Evolutionary conservation across 53 echinoderm and acorn worm species (phyloP).

Genomic region (Crossaster papposus): DNA sequence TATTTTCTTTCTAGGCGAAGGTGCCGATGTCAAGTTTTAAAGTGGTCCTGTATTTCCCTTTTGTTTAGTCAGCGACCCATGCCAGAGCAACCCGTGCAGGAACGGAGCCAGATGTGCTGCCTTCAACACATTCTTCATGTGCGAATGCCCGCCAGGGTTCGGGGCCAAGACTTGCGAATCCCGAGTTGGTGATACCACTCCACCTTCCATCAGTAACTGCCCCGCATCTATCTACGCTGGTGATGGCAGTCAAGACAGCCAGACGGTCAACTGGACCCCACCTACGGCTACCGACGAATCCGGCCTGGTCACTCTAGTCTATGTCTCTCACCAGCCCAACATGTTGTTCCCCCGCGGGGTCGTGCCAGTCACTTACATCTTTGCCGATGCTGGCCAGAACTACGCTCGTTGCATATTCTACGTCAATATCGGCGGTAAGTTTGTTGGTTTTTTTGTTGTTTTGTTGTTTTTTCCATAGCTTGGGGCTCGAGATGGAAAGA

Average conservation of each 20-base stretch:
- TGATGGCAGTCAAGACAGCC: slow-evolving; percentile 5
- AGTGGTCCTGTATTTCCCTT: neutral
- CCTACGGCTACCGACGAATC: slow-evolving; percentile 78
- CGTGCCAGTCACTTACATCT: slow-evolving; percentile 72
- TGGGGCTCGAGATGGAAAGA: neutral
- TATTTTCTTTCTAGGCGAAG: too few species aligned
- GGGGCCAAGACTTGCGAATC: slow-evolving; percentile 82
- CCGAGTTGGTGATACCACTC: slow-evolving; percentile 58
- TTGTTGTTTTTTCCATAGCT: neutral
- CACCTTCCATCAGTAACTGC: slow-evolving; percentile 71
- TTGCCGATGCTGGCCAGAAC: slow-evolving; percentile 74
- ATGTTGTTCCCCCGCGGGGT: slow-evolving; percentile 67
- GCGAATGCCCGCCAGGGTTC: slow-evolving; percentile 72
- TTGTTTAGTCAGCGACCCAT: slow-evolving; percentile 61
- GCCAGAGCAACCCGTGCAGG: slow-evolving; percentile 77
- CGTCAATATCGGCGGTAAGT: slow-evolving; percentile 67
- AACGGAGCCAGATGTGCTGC: slow-evolving; percentile 79
- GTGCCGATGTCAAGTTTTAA: too few species aligned
- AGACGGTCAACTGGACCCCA: slow-evolving; percentile 65
- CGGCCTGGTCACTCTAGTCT: slow-evolving; percentile 43
- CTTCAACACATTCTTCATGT: slow-evolving; percentile 78
- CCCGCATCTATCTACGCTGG: slow-evolving; percentile 54
- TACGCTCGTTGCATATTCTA: slow-evolving; percentile 72
- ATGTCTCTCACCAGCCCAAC: slow-evolving; percentile 66
- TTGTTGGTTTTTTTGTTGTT: too few species aligned